Percentiles rank a stretch among this genome's conserved stretches.
Evolutionary conservation across 2,113 vertebrate genomes (phyloP).

Genomic region (Heterocephalus glaber): DNA sequence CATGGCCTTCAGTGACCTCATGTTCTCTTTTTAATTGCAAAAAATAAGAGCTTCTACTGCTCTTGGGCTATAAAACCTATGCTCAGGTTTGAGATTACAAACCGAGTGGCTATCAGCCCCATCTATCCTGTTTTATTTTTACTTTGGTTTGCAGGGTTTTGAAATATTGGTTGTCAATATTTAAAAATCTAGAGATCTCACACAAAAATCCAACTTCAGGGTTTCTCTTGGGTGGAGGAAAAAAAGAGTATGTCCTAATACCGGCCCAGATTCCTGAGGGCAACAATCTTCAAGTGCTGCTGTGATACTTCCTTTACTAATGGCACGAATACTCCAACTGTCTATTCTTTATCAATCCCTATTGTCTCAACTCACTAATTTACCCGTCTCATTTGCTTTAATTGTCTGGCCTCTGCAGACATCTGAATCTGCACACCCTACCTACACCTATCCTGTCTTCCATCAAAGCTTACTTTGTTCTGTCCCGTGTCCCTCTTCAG

Average conservation of each 20-base stretch:
- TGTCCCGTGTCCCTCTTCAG: conserved; percentile 31
- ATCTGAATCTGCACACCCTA: neutral
- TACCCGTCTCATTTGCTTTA: neutral
- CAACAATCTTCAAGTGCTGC: neutral
- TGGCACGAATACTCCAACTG: neutral
- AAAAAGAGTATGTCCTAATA: neutral
- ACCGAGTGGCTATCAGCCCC: neutral
- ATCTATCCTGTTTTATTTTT: neutral
- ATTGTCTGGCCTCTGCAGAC: neutral
- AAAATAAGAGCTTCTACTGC: conserved; percentile 15
- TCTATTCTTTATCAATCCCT: neutral
- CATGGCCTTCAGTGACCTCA: conserved; percentile 1
- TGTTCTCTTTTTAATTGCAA: conserved; percentile 7
- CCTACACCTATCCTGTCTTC: conserved; percentile 15
- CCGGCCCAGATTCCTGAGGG: neutral
- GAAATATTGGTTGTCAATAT: neutral
- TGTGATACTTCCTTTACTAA: conserved; percentile 49
- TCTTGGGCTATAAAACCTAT: conserved; percentile 24
- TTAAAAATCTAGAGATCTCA: conserved; percentile 31
- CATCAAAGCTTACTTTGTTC: conserved; percentile 49
- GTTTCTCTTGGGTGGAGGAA: neutral
- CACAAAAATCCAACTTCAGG: conserved; percentile 7
- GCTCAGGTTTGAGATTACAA: conserved; percentile 27
- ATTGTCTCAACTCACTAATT: conserved; percentile 14
- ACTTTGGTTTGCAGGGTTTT: neutral